Evolutionary conservation across 2,113 vertebrate genomes (phyloP).

Genomic region (Emydocephalus ijimae): DNA sequence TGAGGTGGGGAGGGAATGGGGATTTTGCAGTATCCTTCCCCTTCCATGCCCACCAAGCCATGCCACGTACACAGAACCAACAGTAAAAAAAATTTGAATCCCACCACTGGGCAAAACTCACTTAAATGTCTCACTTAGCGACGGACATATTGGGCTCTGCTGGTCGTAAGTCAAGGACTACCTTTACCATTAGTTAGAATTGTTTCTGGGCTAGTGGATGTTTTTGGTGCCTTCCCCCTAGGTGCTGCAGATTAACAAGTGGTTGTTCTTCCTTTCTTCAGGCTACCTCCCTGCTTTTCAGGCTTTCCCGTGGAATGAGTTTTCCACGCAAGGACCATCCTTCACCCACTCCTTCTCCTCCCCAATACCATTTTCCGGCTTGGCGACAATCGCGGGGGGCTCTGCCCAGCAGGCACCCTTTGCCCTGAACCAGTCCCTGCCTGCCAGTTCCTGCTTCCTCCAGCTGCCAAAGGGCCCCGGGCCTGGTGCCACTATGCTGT

Average conservation of each 20-base stretch:
- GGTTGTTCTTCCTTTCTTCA: conserved; percentile 1
- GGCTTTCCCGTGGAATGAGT: conserved; percentile 53
- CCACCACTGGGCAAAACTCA: no score
- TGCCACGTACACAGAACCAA: no score
- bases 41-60: no score
- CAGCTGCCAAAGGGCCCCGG: conserved; percentile 6
- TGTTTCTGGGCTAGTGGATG: not conserved
- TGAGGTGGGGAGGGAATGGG: no score
- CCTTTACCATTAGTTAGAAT: not conserved
- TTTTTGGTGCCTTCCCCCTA: no score
- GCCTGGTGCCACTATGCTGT: not conserved
- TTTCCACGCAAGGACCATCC: conserved; percentile 31
- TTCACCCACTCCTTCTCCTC: conserved; percentile 15
- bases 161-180: no score
- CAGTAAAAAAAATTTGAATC: no score
- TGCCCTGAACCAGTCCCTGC: not conserved
- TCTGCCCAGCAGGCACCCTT: conserved; percentile 39
- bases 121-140: no score
- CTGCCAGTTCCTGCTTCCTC: not conserved
- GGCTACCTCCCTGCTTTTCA: conserved; percentile 37
- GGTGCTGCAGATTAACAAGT: not conserved
- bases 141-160: no score
- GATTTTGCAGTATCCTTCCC: no score
- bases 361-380: conserved; percentile 1
- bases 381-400: conserved; percentile 8